These are phyloP conservation scores for Eupeodes luniger DNA, from an alignment of 2,888 invertebrate species.

Conservation along the genomic window DNA sequence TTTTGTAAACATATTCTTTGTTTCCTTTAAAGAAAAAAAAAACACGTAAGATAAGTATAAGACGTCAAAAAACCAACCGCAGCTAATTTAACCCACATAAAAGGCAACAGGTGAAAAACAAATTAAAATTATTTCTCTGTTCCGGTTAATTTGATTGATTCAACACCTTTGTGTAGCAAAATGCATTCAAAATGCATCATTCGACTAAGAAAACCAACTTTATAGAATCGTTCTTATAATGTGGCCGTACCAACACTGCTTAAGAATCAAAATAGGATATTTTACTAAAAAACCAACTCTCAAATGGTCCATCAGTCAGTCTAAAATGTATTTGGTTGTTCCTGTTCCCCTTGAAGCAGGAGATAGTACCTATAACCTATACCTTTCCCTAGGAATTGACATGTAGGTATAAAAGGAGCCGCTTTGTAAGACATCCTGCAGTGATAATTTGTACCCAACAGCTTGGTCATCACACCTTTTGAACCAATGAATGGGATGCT, in stretches of 20 bases:
- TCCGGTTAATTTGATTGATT: conserved; percentile 67
- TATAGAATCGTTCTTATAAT: conserved; percentile 1
- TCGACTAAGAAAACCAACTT: conserved; percentile 16
- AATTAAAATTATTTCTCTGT: conserved; percentile 60
- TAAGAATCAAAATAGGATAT: conserved; percentile 15
- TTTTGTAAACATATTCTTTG: neutral
- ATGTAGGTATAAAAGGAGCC: conserved; percentile 76
- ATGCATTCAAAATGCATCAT: conserved; percentile 9
- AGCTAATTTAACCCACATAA: conserved; percentile 21
- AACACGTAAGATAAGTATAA: neutral
- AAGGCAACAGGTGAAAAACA: conserved; percentile 68
- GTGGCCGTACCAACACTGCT: neutral
- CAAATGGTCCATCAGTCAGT: conserved; percentile 15
- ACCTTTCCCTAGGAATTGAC: conserved; percentile 53
- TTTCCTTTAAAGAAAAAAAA: neutral
- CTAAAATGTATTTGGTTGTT: conserved; percentile 48
- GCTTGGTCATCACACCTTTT: conserved; percentile 78
- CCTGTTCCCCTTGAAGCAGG: neutral
- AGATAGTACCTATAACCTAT: neutral
- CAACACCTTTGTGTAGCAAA: conserved; percentile 54
- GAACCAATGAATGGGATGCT: conserved; percentile 65
- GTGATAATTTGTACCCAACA: conserved; percentile 79
- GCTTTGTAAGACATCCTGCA: conserved; percentile 78
- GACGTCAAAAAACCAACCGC: neutral
- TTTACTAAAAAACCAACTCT: conserved; percentile 21